Conservation (phyloP, 2,113 vertebrate species). For the Psittacus erithacus region DNA sequence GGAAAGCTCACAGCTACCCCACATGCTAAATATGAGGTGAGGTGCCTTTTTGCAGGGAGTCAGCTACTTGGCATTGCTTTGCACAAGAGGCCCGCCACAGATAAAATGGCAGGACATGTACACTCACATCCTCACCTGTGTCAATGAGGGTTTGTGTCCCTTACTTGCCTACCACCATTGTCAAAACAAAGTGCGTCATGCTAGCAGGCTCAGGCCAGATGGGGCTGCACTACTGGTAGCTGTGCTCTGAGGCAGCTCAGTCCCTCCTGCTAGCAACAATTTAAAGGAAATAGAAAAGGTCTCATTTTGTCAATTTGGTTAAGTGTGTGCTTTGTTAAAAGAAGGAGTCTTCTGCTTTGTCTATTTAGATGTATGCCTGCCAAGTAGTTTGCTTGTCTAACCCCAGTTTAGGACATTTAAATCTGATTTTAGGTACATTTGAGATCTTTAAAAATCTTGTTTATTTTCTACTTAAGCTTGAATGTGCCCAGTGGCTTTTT, state of each 20-base stretch:
- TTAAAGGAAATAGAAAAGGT: background rate
- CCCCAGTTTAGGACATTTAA: background rate
- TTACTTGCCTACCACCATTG: background rate
- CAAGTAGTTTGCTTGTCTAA: background rate
- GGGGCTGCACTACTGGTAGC: rapidly evolving
- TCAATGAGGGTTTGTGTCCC: too few species aligned
- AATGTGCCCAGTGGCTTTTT: background rate
- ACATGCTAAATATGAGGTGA: rapidly evolving
- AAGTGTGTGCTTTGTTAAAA: background rate
- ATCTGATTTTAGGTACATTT: background rate
- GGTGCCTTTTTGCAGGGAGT: background rate
- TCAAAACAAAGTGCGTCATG: rapidly evolving
- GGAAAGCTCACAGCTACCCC: background rate
- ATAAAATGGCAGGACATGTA: rapidly evolving
- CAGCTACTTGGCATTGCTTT: background rate
- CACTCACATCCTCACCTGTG: background rate
- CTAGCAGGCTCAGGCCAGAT: background rate
- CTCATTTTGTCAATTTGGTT: background rate
- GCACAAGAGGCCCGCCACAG: background rate
- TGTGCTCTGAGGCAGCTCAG: background rate
- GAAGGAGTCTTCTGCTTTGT: background rate
- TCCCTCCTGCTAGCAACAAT: background rate
- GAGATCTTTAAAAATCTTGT: background rate
- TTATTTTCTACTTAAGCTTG: background rate
- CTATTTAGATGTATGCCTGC: background rate